Base-by-base conservation (phyloP, 1,140 invertebrate genomes). In the Philopotamus ludificatus region DNA sequence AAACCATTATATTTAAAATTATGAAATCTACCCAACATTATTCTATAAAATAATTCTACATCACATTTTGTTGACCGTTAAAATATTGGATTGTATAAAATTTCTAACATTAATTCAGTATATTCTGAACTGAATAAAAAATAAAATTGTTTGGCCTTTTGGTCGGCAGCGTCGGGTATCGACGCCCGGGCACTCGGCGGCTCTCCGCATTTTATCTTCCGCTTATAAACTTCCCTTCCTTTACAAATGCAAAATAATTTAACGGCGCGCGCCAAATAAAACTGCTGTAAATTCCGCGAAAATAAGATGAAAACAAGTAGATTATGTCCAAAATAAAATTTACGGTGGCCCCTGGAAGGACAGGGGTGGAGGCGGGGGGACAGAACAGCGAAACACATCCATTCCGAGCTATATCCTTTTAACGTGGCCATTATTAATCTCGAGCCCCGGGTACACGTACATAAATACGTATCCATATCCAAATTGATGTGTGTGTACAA, bases 281-380 rank as follows among this genome's bases (percentile, higher is more conserved):
- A 60, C 57, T 60, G 10, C 57, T 42, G 57, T 60, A 60, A 60
- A 60, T 60, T 60, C 42, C 42, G 47, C 57, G 57, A 60, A 34
- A 60, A 60, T 60, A 60, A 60, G 57, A 60, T 49, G 57, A 60
- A 60, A 60, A 60, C 57, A 60, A 60, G 57, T 60, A 60, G 57
- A 60, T 60, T 60, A 60, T 60, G 57, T 60, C 57, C 57, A 60
- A 60, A 60, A 60, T 34, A 22, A 60, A 60, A 60, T 60, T 60
- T 47, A 60, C 47, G 57, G 57, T 10, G 42, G 28, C 16, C 23
- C 57, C 42, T 23, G 16, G 42, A 10, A 12, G 42, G 57, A 47
- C 41, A 45, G 42, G 23, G 41, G 57, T 9, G 44, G 47, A 60
- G 34, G n/a, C n/a, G 45, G 47, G 45, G 47, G 28, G 21, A 60